Evolutionary conservation across 1,140 invertebrate species (phyloP), one percentile per base, ranked within the genome.

Genomic region (Oryzaephilus surinamensis): DNA sequence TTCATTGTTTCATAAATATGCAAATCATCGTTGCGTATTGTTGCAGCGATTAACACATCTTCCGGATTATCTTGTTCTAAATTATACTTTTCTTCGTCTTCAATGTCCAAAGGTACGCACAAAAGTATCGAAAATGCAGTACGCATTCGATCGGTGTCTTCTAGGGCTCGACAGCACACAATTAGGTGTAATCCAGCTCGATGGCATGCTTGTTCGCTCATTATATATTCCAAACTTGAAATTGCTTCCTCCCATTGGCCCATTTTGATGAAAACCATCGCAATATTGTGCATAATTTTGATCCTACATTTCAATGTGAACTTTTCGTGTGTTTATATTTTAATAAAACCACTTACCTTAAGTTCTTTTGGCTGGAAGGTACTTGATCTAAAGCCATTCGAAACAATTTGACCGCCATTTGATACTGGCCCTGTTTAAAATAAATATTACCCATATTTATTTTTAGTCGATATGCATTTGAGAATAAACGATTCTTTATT

Each of bases 381-480:
- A 60, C 58, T 44, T 62, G 60, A 42, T 62, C 60, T 27, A 62
- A 46, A 32, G 60, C 60, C 60, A 62, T 62, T 8, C 60, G 39
- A 35, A 55, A 60, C 71, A 96, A 85, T 69, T 99, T 99, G 29
- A 99, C 81, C 4, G 96, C 95, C 67, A 96, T 93, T 11, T 82
- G 78, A 54, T 86, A 90, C 55, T 97, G 88, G 18, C 88, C 89
- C 71, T 95, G 86, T 63, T 87, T 85, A 46, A 89, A 92, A 64
- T 96, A 93, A 58, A 98, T 95, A 60, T 98, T 98, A 2, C 93
- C 96, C 82, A 99, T 97, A 57, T 99, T 99, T 0, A 97, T 79
- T 70, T 95, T 95, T 0, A 99, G 64, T 45, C 93, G 75, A 54
- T 91, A 84, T 26, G 82, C 82, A 57, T 90, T 88, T n/a, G 72